Evolutionary conservation across 2,797 vertebrate genomes (phyloP), one percentile per base, ranked within the genome.

Genomic region (Enteromius anoplus): DNA sequence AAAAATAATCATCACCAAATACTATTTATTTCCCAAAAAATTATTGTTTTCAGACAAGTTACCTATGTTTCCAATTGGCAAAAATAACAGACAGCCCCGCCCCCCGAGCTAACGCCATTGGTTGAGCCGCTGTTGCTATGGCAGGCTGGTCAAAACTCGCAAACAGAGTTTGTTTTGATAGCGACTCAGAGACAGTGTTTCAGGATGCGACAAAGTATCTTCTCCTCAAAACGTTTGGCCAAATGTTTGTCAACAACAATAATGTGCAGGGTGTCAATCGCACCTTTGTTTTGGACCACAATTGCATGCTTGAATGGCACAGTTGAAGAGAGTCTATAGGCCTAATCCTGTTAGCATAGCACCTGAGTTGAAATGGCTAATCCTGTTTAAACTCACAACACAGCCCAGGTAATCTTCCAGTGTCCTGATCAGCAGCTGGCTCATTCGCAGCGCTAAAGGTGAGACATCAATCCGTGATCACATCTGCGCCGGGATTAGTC

Each of bases 311-410:
- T 45, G 40, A 51, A 84, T 51, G 86, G 89, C 85, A 77, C 82
- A 90, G 87, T 90, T 14, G 82, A 87, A 89, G 88, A 81, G 85
- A 90, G 85, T 86, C 84, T 81, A 75, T 75, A 34, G 62, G 15
- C 29, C 29, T 92, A 91, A 93, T 93, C 92, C 91, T 92, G 90
- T 93, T 93, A 92, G 88, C 82, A 83, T 83, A 85, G 90, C 91
- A 93, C 91, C 91, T 92, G 91, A 92, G 90, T 91, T 87, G 88
- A 86, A 88, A 91, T 89, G 81, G 87, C 87, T 92, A 93, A 93
- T 93, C 92, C 92, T 92, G 88, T 91, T 91, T 88, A 90, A 87
- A 89, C 80, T 86, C 71, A 71, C 84, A 76, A 87, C 76, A 88
- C 86, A 89, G 88, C 73, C 85, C 79, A 88, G 86, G 88, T 91